A percentile compares a stretch with the other conserved stretches of the same genome.
phyloP scores from a whole-genome alignment of 1,140 invertebrate genomes.

The Drosophila prosaltans region DNA sequence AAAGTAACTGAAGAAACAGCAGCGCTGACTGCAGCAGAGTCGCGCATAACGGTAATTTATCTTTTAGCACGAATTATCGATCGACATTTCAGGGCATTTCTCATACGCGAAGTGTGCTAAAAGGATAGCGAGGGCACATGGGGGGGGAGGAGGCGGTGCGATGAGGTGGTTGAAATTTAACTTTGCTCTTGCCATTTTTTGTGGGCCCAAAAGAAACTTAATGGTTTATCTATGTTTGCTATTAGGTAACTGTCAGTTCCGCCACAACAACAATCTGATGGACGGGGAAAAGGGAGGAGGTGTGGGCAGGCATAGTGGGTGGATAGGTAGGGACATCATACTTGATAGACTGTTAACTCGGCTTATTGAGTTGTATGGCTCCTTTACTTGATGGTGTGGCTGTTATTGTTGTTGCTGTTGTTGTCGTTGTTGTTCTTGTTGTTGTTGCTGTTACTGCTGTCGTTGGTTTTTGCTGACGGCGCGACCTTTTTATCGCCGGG shows the following conservation, averaged over 20 bases:
- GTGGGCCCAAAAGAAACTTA: constrained; percentile 57
- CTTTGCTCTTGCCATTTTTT: constrained; percentile 44
- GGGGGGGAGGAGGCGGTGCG: constrained; percentile 31
- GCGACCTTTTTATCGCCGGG: constrained; percentile 74
- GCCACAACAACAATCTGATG: constrained; percentile 31
- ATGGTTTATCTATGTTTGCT: constrained; percentile 81
- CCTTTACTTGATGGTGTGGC: background rate
- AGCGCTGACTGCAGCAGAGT: constrained; percentile 12
- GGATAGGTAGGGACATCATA: background rate
- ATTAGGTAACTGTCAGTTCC: constrained; percentile 81
- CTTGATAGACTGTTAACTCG: constrained; percentile 77
- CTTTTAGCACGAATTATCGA: constrained; percentile 80
- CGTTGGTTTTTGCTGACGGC: constrained; percentile 28
- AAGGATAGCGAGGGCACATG: background rate
- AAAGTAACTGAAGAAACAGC: constrained; percentile 4
- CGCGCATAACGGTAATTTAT: constrained; percentile 71
- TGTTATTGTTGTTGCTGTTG: background rate
- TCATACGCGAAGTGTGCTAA: constrained; percentile 26
- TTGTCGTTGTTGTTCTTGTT: background rate
- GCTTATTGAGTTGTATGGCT: constrained; percentile 75
- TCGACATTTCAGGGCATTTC: constrained; percentile 63
- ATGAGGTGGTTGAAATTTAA: constrained; percentile 40
- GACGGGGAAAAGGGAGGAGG: constrained; percentile 8
- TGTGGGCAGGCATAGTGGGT: background rate
- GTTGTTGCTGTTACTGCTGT: background rate